Percentiles rank a stretch among this genome's conserved stretches.
These are phyloP conservation scores for Drosophila paracracens DNA, from an alignment of 2,888 invertebrate genomes.

Conservation along the genomic window DNA sequence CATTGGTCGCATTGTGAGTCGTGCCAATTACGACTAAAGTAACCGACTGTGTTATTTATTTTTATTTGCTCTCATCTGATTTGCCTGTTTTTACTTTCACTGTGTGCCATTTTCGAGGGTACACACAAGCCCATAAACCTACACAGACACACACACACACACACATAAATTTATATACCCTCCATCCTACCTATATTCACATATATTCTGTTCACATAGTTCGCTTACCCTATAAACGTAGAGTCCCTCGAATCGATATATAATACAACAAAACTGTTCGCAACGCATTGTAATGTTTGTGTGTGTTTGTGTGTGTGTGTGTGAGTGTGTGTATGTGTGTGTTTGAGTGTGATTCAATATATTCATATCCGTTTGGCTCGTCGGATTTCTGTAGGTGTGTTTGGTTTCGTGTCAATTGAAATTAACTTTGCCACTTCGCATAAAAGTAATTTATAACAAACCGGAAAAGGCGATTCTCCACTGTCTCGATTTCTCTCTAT, in stretches of 20 bases:
- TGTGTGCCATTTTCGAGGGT: slow-evolving; percentile 53
- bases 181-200: slow-evolving; percentile 3
- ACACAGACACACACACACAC: slow-evolving; percentile 19
- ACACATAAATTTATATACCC: slow-evolving; percentile 5
- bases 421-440: slow-evolving; percentile 79
- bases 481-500: slow-evolving; percentile 33
- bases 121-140: slow-evolving; percentile 51
- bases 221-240: slow-evolving; percentile 74
- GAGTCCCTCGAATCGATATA: slow-evolving; percentile 74
- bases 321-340: not conserved
- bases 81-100: slow-evolving; percentile 53
- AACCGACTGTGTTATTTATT: slow-evolving; percentile 79
- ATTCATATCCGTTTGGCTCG: slow-evolving; percentile 27
- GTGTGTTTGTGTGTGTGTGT: not conserved
- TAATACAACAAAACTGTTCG: slow-evolving; percentile 34
- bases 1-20: slow-evolving; percentile 27
- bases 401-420: slow-evolving; percentile 79
- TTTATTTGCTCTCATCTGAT: slow-evolving; percentile 70
- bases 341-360: slow-evolving; percentile 40
- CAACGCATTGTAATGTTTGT: slow-evolving; percentile 23
- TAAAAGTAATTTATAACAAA: slow-evolving; percentile 79
- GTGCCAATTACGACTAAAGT: slow-evolving; percentile 72
- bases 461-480: slow-evolving; percentile 62
- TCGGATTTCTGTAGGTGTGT: slow-evolving; percentile 61
- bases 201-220: slow-evolving; percentile 51